phyloP scores from a whole-genome alignment of 37 sponge, comb jelly and placozoan genomes.

The Cliona cf. orientalis region DNA sequence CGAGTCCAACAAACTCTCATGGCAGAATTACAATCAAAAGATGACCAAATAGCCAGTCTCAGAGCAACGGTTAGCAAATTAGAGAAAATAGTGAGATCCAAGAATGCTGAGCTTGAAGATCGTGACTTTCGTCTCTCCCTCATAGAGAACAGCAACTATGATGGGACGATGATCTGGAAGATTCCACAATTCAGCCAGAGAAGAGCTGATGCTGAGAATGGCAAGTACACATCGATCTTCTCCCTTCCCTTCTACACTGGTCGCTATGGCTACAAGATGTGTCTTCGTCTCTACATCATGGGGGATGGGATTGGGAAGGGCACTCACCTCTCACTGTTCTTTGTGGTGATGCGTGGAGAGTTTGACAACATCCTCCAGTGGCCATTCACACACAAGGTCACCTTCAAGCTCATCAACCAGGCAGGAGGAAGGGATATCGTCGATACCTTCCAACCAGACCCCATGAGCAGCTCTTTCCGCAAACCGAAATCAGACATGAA shows the following conservation, averaged over 20 bases:
- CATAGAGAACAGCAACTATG: conserved; percentile 67
- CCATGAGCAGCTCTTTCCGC: conserved; percentile 70
- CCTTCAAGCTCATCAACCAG: conserved; percentile 81
- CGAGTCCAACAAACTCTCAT: too few species aligned
- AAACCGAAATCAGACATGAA: conserved; percentile 85
- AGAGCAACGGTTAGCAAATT: conserved; percentile 11
- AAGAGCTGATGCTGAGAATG: conserved; percentile 64
- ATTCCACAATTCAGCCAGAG: conserved; percentile 74
- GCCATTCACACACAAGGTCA: conserved; percentile 80
- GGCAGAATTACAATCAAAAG: conserved; percentile 10
- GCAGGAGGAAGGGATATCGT: conserved; percentile 48
- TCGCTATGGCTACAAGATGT: conserved; percentile 90
- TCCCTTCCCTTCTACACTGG: conserved; percentile 77
- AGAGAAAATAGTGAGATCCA: conserved; percentile 43
- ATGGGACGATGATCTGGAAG: conserved; percentile 81
- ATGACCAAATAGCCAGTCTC: conserved; percentile 27
- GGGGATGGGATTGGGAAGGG: conserved; percentile 86
- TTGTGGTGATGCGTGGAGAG: conserved; percentile 84
- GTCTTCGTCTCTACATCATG: conserved; percentile 76
- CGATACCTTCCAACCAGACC: conserved; percentile 86
- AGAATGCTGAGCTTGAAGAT: conserved; percentile 70
- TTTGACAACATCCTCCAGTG: conserved; percentile 83
- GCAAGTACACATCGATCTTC: conserved; percentile 82
- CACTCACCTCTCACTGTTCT: conserved; percentile 77
- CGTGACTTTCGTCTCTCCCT: conserved; percentile 74